A percentile compares a stretch with the other conserved stretches of the same genome.
phyloP scores from a whole-genome alignment of 2,888 invertebrate species.

The Caenorhabditis auriculariae region DNA sequence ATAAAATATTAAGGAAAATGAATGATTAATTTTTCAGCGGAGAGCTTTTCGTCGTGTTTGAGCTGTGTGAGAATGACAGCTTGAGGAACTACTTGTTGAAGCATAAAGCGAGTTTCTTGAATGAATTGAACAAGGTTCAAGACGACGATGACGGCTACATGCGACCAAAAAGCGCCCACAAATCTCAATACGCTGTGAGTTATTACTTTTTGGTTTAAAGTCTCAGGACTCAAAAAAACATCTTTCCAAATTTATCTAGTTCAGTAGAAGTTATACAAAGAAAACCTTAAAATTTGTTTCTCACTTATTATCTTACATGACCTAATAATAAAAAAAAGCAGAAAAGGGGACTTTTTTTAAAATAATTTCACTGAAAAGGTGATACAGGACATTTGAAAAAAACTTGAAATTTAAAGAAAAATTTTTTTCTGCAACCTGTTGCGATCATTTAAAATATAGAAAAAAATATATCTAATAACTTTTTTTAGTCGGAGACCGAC shows the following conservation, averaged over 20 bases:
- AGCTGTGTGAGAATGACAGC: conserved; percentile 32
- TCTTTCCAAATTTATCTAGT: too few species aligned
- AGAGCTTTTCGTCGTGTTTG: conserved; percentile 33
- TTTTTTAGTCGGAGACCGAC: conserved; percentile 6
- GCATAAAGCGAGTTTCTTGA: conserved; percentile 8
- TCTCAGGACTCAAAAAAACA: too few species aligned
- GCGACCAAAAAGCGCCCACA: conserved; percentile 10
- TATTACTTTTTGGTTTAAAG: not conserved
- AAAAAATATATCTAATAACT: not conserved
- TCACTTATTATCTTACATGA: too few species aligned
- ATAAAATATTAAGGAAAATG: not conserved
- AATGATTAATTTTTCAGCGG: conserved; percentile 23
- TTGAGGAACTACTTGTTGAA: conserved; percentile 21
- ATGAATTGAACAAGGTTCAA: conserved; percentile 16
- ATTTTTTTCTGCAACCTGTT: too few species aligned
- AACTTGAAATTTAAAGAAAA: too few species aligned
- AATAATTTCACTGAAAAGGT: too few species aligned
- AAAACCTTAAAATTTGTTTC: too few species aligned
- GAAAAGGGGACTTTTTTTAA: too few species aligned
- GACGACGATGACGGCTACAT: conserved; percentile 18
- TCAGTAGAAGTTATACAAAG: too few species aligned
- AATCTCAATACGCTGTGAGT: not conserved
- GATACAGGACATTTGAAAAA: too few species aligned
- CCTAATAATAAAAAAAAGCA: too few species aligned
- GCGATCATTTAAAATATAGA: too few species aligned